phyloP scores from a whole-genome alignment of 2,888 invertebrate species.

The Eucriotettix oculatus region DNA sequence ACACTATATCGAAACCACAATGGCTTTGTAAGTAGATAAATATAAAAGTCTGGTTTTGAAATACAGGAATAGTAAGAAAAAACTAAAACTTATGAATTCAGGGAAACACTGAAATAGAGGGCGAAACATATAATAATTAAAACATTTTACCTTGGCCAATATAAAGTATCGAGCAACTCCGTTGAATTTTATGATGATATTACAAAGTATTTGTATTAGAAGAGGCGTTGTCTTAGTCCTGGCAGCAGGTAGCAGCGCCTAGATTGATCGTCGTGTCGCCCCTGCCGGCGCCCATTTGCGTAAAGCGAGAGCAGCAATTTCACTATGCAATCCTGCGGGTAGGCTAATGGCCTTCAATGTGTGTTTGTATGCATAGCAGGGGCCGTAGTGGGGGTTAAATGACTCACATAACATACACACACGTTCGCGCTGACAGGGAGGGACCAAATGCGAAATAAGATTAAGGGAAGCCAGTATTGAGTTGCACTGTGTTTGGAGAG shows the following conservation, averaged over 20 bases:
- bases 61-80: too few species aligned
- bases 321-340: conserved; percentile 11
- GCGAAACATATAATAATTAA: too few species aligned
- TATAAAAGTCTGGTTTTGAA: too few species aligned
- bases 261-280: not conserved
- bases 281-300: not conserved
- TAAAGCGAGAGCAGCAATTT: conserved; percentile 7
- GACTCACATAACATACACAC: conserved; percentile 10
- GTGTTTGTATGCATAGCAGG: conserved; percentile 12
- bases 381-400: conserved; percentile 7
- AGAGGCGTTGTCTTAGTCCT: not conserved
- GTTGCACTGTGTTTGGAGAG: conserved; percentile 6
- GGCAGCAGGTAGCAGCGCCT: not conserved
- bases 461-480: conserved; percentile 9
- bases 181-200: too few species aligned
- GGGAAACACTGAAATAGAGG: too few species aligned
- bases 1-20: too few species aligned
- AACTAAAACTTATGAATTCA: too few species aligned
- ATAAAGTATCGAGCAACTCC: too few species aligned
- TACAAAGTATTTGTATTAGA: too few species aligned
- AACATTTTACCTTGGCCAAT: too few species aligned
- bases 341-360: conserved; percentile 10
- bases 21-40: too few species aligned
- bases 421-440: not conserved
- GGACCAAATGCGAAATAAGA: conserved; percentile 9